Evolutionary conservation across 2,113 vertebrate genomes (phyloP), one percentile per base, ranked within the genome.

Genomic region (Pseudois nayaur): DNA sequence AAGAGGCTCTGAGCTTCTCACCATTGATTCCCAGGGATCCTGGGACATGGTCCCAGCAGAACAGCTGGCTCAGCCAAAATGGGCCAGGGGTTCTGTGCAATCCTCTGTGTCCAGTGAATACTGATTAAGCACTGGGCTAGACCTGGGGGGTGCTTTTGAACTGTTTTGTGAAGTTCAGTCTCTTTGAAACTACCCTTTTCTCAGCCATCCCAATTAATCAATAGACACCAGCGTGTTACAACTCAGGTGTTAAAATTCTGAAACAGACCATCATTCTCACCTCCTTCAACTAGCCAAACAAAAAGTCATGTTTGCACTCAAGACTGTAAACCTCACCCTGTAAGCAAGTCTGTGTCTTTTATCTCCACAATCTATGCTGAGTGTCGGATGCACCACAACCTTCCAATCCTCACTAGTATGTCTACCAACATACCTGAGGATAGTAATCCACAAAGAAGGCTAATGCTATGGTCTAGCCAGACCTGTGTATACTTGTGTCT

Each of bases 151-250:
- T 59, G 45, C 60, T 59, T 92, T 36, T 55, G 14, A 94, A 90
- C 55, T 59, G 10, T 23, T n/a, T n/a, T 48, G 43, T 36, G 67
- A 59, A 87, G 55, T 57, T 60, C 25, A 14, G 19, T 48, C 43
- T 62, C 21, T 57, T 17, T 67, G 87, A 91, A 94, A 79, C 36
- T 83, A 36, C 64, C 33, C 33, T 88, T 67, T 91, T 86, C 45
- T 95, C 59, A n/a, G 31, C 45, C 54, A 50, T 71, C 50, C 50
- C 62, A 74, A 21, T 5, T n/a, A 59, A 74, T 6, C 12, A 15
- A 33, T 33, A 40, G 45, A 60, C 27, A 40, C 3, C 59, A n/a
- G 43, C 1, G 9, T 25, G 4, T 45, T 52, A 86, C 3, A 62
- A 59, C 21, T 16, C 29, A 6, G 50, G 40, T 1, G 1, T 87